Base-by-base conservation (phyloP, 2,888 invertebrate species). In the Drosophila meridionalis region DNA sequence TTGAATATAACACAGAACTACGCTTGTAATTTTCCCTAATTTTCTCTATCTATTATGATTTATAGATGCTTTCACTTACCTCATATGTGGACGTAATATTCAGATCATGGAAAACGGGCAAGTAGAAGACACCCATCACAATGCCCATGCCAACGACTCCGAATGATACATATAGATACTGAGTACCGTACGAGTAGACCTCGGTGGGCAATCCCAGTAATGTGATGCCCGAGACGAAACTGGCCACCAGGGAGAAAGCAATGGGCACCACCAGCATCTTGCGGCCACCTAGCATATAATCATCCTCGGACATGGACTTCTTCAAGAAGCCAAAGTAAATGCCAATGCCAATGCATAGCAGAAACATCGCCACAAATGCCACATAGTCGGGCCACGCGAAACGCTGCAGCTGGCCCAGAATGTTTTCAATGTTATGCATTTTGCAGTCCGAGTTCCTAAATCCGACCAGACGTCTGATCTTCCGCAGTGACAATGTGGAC, bases 211-310 rank as follows among this genome's bases (percentile, higher is more conserved):
- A 95, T 4, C 97, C 97, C 66, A 97, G 93, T 40, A 97, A 92
- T 0, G 97, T 96, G 76, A 97, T 97, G 2, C 96, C 97, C 14
- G 96, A 96, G 68, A 96, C 95, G 73, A 96, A 96, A 92, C 96
- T 97, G 40, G 98, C 97, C 62, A 97, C 95, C 53, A 98, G 93
- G 0, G 97, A 97, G 92, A 97, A 94, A 40, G 97, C 95, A 38
- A 97, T 96, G 0, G 98, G 97, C 76, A 97, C 93, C 5, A 96
- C 94, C 63, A 95, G 94, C 97, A 97, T 97, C 89, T 95, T 95
- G 75, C 97, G 94, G 8, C 96, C 96, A 7, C 97, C 97, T 93
- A 97, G 95, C 78, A 98, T 94, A 92, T 97, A 97, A 81, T 96
- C 96, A 85, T 95, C 94, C 87, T 96, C 95, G 2, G 95, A 94